These are phyloP conservation scores for Brenthis daphne DNA, from an alignment of 2,888 invertebrate species.

Conservation along the genomic window DNA sequence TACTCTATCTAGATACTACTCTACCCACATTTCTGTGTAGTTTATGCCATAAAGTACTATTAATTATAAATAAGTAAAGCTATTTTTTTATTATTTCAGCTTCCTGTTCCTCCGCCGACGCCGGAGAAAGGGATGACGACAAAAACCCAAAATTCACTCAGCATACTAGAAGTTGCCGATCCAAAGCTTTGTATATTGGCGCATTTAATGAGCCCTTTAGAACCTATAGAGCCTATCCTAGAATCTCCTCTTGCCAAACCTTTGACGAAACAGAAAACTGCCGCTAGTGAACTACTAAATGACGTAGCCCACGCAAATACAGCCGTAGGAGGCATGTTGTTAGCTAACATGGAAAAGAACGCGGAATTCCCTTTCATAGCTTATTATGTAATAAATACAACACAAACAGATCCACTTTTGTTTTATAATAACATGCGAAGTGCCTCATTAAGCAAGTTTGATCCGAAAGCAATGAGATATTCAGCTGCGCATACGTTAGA, in stretches of 20 bases:
- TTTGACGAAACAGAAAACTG: slow-evolving; percentile 88
- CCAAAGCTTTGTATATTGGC: slow-evolving; percentile 94
- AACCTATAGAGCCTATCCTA: slow-evolving; percentile 91
- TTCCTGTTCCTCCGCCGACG: slow-evolving; percentile 85
- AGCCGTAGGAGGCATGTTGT: slow-evolving; percentile 91
- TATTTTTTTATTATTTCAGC: slow-evolving; percentile 52
- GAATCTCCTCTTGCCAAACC: slow-evolving; percentile 93
- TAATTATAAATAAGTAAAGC: not conserved
- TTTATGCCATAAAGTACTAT: too few species aligned
- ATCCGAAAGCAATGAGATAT: slow-evolving; percentile 89
- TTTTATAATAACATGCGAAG: slow-evolving; percentile 93
- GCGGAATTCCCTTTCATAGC: slow-evolving; percentile 96
- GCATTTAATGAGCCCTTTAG: slow-evolving; percentile 94
- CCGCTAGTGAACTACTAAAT: slow-evolving; percentile 88
- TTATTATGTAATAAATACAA: slow-evolving; percentile 94
- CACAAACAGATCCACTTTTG: slow-evolving; percentile 91
- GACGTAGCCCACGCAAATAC: slow-evolving; percentile 89
- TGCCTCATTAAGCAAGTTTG: slow-evolving; percentile 92
- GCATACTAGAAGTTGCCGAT: slow-evolving; percentile 92
- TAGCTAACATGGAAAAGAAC: slow-evolving; percentile 94
- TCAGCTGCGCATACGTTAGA: slow-evolving; percentile 94
- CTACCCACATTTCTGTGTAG: too few species aligned
- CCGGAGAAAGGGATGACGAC: slow-evolving; percentile 83
- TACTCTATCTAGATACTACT: not conserved
- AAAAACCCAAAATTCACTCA: slow-evolving; percentile 85